Conservation (phyloP, 2,888 invertebrate genomes). For the Melieria crassipennis region DNA sequence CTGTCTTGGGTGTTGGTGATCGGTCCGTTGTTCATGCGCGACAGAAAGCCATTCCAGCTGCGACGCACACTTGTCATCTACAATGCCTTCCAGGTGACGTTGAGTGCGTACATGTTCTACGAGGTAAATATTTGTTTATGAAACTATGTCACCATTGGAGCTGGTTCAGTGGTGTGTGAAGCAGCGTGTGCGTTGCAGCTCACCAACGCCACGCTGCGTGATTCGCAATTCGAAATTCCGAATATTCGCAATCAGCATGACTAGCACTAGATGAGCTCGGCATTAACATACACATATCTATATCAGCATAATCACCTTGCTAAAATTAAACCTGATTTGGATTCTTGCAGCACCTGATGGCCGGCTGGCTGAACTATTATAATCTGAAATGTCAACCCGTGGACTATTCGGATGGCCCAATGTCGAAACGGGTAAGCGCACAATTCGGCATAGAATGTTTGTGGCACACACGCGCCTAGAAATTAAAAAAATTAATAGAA, state of each 20-base stretch:
- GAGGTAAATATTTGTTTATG: slow-evolving; percentile 74
- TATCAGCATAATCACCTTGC: no score
- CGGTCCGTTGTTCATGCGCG: slow-evolving; percentile 88
- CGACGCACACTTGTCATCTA: slow-evolving; percentile 82
- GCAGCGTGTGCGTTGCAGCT: no score
- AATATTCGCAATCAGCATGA: no score
- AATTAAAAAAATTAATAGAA: no score
- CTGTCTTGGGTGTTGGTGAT: slow-evolving; percentile 80
- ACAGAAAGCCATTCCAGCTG: slow-evolving; percentile 85
- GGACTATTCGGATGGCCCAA: slow-evolving; percentile 86
- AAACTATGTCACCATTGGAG: no score
- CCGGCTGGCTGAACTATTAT: slow-evolving; percentile 93
- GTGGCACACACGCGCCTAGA: no score
- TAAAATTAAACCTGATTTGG: not conserved
- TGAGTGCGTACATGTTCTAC: slow-evolving; percentile 89
- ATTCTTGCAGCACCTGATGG: slow-evolving; percentile 79
- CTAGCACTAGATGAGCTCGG: no score
- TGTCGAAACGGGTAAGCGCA: slow-evolving; percentile 82
- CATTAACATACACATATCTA: no score
- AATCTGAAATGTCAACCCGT: slow-evolving; percentile 93
- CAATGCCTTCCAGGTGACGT: slow-evolving; percentile 88
- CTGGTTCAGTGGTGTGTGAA: no score
- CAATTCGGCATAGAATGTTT: not conserved
- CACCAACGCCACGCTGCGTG: no score
- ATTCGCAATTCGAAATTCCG: no score